Evolutionary conservation across 2,797 vertebrate genomes (phyloP).

Genomic region (Podargus strigoides): DNA sequence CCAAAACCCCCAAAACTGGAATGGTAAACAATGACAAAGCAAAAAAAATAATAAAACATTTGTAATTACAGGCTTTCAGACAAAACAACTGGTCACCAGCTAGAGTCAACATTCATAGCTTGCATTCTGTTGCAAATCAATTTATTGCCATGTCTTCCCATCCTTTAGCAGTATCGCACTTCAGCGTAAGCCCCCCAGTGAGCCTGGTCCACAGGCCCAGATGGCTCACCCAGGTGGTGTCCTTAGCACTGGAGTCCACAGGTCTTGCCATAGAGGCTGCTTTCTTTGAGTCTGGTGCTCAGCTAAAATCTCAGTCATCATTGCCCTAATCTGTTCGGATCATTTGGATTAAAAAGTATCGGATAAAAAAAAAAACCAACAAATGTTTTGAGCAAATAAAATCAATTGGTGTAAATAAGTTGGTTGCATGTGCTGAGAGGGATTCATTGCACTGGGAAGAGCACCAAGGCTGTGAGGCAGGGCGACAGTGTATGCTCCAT

Average conservation of each 20-base stretch:
- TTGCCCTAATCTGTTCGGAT: background rate
- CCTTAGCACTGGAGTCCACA: background rate
- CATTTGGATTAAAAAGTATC: background rate
- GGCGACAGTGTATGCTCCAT: fast-evolving
- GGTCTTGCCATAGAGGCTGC: background rate
- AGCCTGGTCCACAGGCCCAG: background rate
- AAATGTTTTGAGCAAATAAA: background rate
- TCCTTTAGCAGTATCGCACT: background rate
- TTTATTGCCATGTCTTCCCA: background rate
- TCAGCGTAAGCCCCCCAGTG: background rate
- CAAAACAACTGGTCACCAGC: background rate
- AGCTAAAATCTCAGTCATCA: background rate
- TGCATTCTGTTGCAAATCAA: background rate
- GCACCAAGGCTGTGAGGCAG: background rate
- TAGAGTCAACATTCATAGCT: background rate
- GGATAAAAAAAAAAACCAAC: background rate
- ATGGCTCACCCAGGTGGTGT: background rate
- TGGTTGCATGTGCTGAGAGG: background rate
- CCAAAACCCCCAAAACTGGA: background rate
- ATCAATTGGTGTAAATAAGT: background rate
- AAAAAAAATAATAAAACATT: background rate
- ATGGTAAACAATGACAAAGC: background rate
- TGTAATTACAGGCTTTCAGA: background rate
- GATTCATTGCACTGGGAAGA: background rate
- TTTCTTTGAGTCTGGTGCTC: background rate